phyloP scores from a whole-genome alignment of 2,113 vertebrate genomes.

The Sapajus apella region DNA sequence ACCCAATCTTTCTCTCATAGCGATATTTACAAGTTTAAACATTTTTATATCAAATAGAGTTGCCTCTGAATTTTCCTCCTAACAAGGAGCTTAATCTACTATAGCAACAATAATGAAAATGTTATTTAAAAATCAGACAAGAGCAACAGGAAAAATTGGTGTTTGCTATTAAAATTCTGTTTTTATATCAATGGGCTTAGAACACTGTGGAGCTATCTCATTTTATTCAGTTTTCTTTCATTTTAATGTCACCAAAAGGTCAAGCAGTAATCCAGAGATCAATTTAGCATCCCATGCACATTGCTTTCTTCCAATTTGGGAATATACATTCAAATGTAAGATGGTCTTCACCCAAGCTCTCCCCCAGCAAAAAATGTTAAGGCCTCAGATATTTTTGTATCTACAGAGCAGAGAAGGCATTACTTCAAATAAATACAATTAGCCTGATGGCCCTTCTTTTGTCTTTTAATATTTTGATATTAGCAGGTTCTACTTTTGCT shows the following conservation, averaged over 20 bases:
- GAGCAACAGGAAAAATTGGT: background rate
- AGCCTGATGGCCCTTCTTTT: background rate
- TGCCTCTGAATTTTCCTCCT: constrained; percentile 35
- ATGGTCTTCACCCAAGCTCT: background rate
- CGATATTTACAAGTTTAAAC: constrained; percentile 53
- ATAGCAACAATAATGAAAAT: constrained; percentile 65
- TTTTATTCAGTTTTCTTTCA: constrained; percentile 48
- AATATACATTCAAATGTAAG: constrained; percentile 30
- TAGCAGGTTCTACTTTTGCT: background rate
- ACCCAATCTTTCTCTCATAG: background rate
- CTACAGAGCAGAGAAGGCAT: background rate
- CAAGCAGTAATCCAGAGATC: constrained; percentile 53
- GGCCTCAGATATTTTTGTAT: background rate
- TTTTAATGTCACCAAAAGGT: constrained; percentile 61
- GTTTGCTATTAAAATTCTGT: constrained; percentile 54
- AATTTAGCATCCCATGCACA: background rate
- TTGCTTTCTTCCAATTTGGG: background rate
- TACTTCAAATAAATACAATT: constrained; percentile 17
- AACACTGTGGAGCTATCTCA: background rate
- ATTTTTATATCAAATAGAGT: constrained; percentile 1
- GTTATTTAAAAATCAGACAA: constrained; percentile 70
- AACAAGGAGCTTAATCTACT: constrained; percentile 45
- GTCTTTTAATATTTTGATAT: background rate
- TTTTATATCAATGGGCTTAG: constrained; percentile 36
- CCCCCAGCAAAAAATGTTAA: background rate